Evolutionary conservation across 2,888 invertebrate genomes (phyloP).

Genomic region (Aphidoletes aphidimyza): DNA sequence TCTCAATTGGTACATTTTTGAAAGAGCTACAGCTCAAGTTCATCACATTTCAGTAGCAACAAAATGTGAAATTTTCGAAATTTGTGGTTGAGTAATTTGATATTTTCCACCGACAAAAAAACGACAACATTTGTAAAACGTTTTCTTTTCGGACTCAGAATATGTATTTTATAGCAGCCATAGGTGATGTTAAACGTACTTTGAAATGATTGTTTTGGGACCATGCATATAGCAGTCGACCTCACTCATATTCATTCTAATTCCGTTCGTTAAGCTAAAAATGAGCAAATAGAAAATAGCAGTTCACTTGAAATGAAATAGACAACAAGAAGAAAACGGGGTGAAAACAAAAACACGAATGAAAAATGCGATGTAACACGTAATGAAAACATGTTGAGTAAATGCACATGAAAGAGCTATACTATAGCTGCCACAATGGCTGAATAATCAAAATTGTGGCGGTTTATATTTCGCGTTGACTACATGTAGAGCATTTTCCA

Average conservation of each 20-base stretch:
- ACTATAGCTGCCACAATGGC: not conserved
- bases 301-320: not conserved
- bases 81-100: too few relatives aligned
- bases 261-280: not conserved
- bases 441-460: not conserved
- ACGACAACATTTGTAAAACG: too few relatives aligned
- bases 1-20: too few relatives aligned
- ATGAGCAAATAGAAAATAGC: too few relatives aligned
- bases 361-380: not conserved
- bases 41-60: too few relatives aligned
- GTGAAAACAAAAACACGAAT: not conserved
- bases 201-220: not conserved
- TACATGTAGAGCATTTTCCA: not conserved
- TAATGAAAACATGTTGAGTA: conserved; percentile 4
- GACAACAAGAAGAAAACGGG: not conserved
- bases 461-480: not conserved
- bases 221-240: not conserved
- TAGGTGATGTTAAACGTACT: not conserved
- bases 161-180: too few relatives aligned
- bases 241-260: not conserved
- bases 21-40: too few relatives aligned
- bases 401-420: not conserved
- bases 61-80: too few relatives aligned
- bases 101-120: too few relatives aligned
- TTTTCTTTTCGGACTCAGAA: too few relatives aligned